Base-by-base conservation (phyloP, 2,888 invertebrate species). In the Fissipunctia ypsillon region DNA sequence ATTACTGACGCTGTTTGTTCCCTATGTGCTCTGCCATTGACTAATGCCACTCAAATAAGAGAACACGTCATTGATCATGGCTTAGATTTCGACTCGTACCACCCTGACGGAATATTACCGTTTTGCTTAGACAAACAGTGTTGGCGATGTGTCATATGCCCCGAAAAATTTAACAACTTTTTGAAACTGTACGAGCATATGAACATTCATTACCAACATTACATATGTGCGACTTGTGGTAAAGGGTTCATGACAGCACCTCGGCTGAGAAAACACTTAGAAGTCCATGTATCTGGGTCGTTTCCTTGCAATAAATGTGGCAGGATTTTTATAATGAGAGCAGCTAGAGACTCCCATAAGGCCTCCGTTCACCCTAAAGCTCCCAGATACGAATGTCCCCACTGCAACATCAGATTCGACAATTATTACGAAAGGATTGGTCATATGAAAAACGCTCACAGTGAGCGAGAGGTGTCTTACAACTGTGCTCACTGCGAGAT, bases 221-320 rank as follows among this genome's bases (percentile, higher is more conserved):
- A 95, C 38, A 95, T 96, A 59, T 96, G 96, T 78, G 90, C 95
- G 0, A 94, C 90, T 6, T 96, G 96, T 72, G 96, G 96, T 0
- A 96, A 96, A 80, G 96, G 95, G 0, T 96, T 93, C 71, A 95
- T 95, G 95, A 95, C 96, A 0, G 94, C 93, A 2, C 92, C 92
- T 0, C 90, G 96, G 31, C 72, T 96, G 69, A 91, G 95, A n/a
- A 95, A 95, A 81, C 96, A 96, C 85, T 93, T 94, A 0, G 95
- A 95, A 84, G 93, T 94, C 0, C 96, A 96, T 60, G 90, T 94
- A 35, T 91, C 92, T 3, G 96, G 96, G 0, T 91, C 93, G 2
- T 96, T 95, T 69, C 92, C 95, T 0, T 96, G 96, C 78, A 91
- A 93, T 50, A 91, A 93, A 71, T 96, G 96, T 76, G 93, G 90